Base-by-base conservation (phyloP, 53 echinoderm and acorn worm species). In the Echinarachnius parma region DNA sequence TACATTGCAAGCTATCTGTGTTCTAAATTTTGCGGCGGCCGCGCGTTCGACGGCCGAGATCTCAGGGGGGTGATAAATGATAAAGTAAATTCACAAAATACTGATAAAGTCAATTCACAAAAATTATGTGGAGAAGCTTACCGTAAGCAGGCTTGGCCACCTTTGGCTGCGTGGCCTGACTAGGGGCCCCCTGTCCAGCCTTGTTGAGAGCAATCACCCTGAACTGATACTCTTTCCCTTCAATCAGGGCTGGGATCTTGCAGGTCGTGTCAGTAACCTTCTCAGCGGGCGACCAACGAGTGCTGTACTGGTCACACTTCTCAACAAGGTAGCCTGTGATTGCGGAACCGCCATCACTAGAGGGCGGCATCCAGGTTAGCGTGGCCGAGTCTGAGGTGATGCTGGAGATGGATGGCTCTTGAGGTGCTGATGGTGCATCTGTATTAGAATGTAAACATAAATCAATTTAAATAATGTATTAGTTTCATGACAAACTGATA, bases 161-260 rank as follows among this genome's bases (percentile, higher is more conserved):
- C 21, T 65, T 47, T 3, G 76, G 48, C 34, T 83, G 64, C 10
- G 92, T 80, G 21, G 85, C 62, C 25, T 74, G 37, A 63, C 92
- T 92, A 19, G 89, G 85, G 29, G 62, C 77, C 32, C 92, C 87
- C 14, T 77, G 64, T 9, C 92, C 92, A 34, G 92, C 92, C 42
- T 80, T 92, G 77, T 84, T 92, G 68, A 71, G 63, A 9, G 92
- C 89, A 8, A 87, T 48, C 20, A 92, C 92, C 24, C 85, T 57
- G 77, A 89, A 92, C 65, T 89, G 85, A 64, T 89, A 93, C 62
- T 93, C 93, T 19, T 68, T 64, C 21, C 90, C 95, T 34, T 94
- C 95, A 30, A 64, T 65, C 45, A 94, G 53, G 3, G 90, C 95
- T 37, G 65, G 66, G 50, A 87, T 80, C 30, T 78, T 87, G 21